Evolutionary conservation across 2,113 vertebrate genomes (phyloP).

Genomic region (Cynocephalus volans): DNA sequence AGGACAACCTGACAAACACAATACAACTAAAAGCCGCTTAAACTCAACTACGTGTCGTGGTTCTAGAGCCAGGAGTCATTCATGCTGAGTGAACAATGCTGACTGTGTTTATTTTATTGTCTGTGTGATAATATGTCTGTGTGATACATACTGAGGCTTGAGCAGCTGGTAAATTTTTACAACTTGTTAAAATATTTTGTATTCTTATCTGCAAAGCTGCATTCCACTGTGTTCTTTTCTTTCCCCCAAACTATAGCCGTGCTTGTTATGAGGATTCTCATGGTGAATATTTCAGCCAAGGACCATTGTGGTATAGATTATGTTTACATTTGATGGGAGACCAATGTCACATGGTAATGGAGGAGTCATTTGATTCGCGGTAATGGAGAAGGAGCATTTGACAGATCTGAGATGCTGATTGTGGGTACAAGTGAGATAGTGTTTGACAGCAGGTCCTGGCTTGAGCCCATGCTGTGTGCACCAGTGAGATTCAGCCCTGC

Average conservation of each 20-base stretch:
- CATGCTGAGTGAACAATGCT: not conserved
- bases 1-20: not conserved
- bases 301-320: not conserved
- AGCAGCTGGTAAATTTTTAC: constrained; percentile 21
- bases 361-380: not conserved
- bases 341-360: not conserved
- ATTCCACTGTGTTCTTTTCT: not conserved
- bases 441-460: not conserved
- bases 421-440: not conserved
- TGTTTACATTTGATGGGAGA: not conserved
- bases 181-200: constrained; percentile 45
- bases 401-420: not conserved
- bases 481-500: not conserved
- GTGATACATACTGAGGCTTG: not conserved
- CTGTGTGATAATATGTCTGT: constrained; percentile 1
- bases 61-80: not conserved
- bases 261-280: not conserved
- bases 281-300: not conserved
- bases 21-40: not conserved
- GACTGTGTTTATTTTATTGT: constrained; percentile 61
- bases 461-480: not conserved
- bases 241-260: not conserved
- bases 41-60: not conserved
- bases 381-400: not conserved
- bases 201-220: constrained; percentile 68